These are phyloP conservation scores for Istiophorus platypterus DNA, from an alignment of 2,113 vertebrate genomes.

Conservation along the genomic window DNA sequence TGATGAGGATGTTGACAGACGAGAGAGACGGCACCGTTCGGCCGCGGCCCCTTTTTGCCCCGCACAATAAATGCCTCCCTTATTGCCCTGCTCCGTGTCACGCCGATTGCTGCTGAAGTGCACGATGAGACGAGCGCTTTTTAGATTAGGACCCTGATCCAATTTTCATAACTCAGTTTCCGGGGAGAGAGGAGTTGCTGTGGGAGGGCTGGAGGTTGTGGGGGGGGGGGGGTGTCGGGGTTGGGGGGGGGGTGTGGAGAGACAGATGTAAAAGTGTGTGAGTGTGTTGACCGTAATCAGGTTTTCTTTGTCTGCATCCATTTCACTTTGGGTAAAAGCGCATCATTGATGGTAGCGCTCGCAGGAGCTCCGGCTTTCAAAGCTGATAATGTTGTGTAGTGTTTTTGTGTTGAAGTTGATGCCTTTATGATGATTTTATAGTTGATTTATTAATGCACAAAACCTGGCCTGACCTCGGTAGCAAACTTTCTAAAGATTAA, in stretches of 20 bases:
- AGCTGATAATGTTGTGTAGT: constrained; percentile 3
- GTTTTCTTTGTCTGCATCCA: constrained; percentile 50
- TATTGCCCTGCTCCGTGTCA: constrained; percentile 46
- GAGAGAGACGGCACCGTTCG: constrained; percentile 49
- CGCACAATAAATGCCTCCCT: constrained; percentile 53
- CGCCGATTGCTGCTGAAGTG: constrained; percentile 48
- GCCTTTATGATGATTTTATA: background rate
- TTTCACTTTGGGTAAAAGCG: constrained; percentile 38
- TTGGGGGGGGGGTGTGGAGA: background rate
- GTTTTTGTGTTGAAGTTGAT: background rate
- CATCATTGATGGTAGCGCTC: background rate
- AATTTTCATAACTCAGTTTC: constrained; percentile 78
- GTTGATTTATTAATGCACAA: background rate
- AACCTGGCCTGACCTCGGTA: background rate
- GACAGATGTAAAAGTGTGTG: constrained; percentile 20
- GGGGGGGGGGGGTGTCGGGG: background rate
- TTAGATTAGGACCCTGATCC: constrained; percentile 75
- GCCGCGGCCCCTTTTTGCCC: constrained; percentile 52
- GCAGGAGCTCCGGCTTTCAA: background rate
- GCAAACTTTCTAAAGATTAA: too few relatives aligned
- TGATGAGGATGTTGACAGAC: constrained; percentile 50
- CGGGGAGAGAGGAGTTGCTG: background rate
- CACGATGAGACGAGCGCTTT: constrained; percentile 41
- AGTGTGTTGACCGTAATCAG: constrained; percentile 46
- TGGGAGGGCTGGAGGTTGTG: background rate